phyloP scores from a whole-genome alignment of 2,888 invertebrate species.

The Ceramica pisi region DNA sequence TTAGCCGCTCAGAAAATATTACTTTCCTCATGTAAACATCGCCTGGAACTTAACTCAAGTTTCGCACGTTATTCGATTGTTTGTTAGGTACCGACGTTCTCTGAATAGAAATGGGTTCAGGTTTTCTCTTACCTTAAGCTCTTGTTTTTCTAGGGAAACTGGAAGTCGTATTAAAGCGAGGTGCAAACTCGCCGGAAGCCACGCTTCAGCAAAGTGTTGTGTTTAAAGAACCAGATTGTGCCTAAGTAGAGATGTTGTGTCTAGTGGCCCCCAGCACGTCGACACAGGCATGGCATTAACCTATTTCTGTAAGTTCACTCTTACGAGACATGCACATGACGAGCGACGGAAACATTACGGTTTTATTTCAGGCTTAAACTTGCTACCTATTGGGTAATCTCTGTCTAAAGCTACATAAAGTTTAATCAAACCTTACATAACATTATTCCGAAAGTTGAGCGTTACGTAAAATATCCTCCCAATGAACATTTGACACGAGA shows the following conservation, averaged over 20 bases:
- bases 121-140: conserved; percentile 34
- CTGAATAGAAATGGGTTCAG: conserved; percentile 45
- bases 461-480: conserved; percentile 40
- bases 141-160: conserved; percentile 54
- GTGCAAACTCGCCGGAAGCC: conserved; percentile 22
- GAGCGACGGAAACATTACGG: conserved; percentile 27
- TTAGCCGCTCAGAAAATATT: conserved; percentile 52
- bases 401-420: conserved; percentile 25
- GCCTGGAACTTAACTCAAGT: conserved; percentile 44
- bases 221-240: conserved; percentile 57
- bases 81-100: conserved; percentile 54
- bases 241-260: conserved; percentile 37
- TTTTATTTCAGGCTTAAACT: conserved; percentile 43
- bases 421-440: conserved; percentile 24
- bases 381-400: conserved; percentile 29
- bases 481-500: conserved; percentile 66
- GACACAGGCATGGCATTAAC: conserved; percentile 54
- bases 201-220: conserved; percentile 46
- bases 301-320: conserved; percentile 52
- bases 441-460: conserved; percentile 24
- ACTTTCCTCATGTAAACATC: conserved; percentile 55
- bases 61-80: conserved; percentile 57
- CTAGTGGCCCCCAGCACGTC: conserved; percentile 27
- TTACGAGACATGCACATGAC: conserved; percentile 27
- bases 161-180: conserved; percentile 35